phyloP scores from a whole-genome alignment of 1,140 invertebrate genomes.

The Drosophila grimshawi region DNA sequence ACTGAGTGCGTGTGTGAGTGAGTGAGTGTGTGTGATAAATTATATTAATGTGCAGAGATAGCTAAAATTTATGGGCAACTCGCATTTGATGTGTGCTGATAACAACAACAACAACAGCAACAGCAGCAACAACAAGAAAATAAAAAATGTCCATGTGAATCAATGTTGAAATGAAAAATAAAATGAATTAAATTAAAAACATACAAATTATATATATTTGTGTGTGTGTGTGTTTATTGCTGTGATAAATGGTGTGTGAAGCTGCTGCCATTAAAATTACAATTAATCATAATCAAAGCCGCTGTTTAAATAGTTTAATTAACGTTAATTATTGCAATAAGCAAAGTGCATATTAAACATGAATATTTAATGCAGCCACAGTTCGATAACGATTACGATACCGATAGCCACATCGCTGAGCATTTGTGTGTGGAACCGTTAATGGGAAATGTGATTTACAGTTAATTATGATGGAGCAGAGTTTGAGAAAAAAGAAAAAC shows the following conservation, averaged over 20 bases:
- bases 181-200: slow-evolving; percentile 62
- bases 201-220: slow-evolving; percentile 11
- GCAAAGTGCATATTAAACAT: slow-evolving; percentile 30
- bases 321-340: slow-evolving; percentile 34
- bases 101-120: slow-evolving; percentile 5
- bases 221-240: background rate
- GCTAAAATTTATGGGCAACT: slow-evolving; percentile 60
- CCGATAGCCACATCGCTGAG: background rate
- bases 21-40: slow-evolving; percentile 54
- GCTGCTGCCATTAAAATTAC: slow-evolving; percentile 51
- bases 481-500: slow-evolving; percentile 1
- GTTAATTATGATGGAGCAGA: background rate
- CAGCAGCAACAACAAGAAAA: slow-evolving; percentile 8
- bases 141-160: slow-evolving; percentile 46
- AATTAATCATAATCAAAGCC: slow-evolving; percentile 49
- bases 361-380: background rate
- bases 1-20: slow-evolving; percentile 1
- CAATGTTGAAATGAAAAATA: slow-evolving; percentile 59
- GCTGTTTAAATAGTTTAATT: slow-evolving; percentile 64
- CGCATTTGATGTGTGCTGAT: slow-evolving; percentile 49
- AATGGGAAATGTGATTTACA: slow-evolving; percentile 4
- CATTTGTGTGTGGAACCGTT: slow-evolving; percentile 27
- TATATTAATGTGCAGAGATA: slow-evolving; percentile 79
- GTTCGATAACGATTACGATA: slow-evolving; percentile 10
- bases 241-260: slow-evolving; percentile 49